Evolutionary conservation across 2,113 vertebrate genomes (phyloP).

Genomic region (Sinosuthora webbiana): DNA sequence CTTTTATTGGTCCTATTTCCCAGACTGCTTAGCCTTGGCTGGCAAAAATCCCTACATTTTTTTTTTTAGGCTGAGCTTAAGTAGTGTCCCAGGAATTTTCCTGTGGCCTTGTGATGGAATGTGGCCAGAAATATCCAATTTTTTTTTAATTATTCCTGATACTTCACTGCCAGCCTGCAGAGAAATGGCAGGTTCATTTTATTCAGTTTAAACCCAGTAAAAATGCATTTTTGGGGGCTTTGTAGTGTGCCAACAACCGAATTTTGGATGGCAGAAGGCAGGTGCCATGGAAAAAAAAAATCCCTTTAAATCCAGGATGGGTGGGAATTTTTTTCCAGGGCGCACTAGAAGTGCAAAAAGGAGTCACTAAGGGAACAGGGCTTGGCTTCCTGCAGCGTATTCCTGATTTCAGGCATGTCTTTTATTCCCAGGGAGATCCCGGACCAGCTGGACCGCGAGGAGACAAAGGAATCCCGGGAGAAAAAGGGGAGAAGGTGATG

Average conservation of each 20-base stretch:
- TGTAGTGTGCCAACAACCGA: too few species aligned
- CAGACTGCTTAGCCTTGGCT: neutral
- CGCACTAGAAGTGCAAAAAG: neutral
- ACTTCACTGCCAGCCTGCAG: neutral
- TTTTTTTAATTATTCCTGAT: neutral
- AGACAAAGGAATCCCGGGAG: slow-evolving; percentile 79
- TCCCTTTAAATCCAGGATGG: neutral
- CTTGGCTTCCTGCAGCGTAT: neutral
- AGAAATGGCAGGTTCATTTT: neutral
- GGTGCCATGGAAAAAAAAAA: neutral
- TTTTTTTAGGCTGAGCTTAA: neutral
- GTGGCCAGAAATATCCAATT: neutral
- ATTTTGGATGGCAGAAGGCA: neutral
- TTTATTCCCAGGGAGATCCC: slow-evolving; percentile 77
- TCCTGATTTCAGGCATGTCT: neutral
- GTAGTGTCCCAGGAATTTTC: neutral
- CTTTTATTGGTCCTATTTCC: neutral
- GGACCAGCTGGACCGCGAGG: slow-evolving; percentile 81
- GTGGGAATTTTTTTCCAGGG: neutral
- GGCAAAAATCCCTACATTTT: neutral
- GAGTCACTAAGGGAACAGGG: neutral
- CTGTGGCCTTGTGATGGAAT: neutral
- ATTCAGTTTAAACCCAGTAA: neutral
- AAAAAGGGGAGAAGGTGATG: slow-evolving; percentile 86
- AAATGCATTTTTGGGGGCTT: rapidly evolving